Evolutionary conservation across 2,888 invertebrate genomes (phyloP), one percentile per base, ranked within the genome.

Genomic region (Lacanobia oleracea): DNA sequence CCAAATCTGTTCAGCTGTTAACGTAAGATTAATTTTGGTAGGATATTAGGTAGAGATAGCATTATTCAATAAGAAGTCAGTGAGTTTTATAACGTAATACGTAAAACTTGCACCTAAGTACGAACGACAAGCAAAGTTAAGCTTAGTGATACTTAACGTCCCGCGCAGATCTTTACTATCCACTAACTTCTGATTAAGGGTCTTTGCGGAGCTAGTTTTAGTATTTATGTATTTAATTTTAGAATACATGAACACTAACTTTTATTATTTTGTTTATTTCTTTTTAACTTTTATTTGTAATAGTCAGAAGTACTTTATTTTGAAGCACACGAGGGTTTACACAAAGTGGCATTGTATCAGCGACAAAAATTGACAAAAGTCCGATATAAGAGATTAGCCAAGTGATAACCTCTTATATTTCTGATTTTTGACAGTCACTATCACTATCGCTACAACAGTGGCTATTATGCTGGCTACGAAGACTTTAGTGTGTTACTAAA

Each of bases 101-200:
- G 18, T 23, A 40, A 61, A 76, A 62, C 16, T 72, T 69, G 8
- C 21, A 21, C 6, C 14, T 53, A 21, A 40, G 21, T 48, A 51
- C n/a, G 21, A 33, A 12, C n/a, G 18, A 43, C 48, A 33, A 43
- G 37, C 57, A 63, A 62, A 59, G 53, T 53, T 14, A 37, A 62
- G 3, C 45, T 10, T 45, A 53, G 33, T 45, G 62, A 45, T 37
- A 57, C n/a, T 71, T 40, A 56, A 50, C n/a, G 53, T 72, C 61
- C 21, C 12, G 3, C 48, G 21, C 50, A 70, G 56, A 48, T 40
- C n/a, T 53, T 72, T 23, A 50, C n/a, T 23, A 23, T 21, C 50
- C n/a, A 37, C 57, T 27, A 37, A 40, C 18, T 14, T 27, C 10
- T 27, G 12, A 18, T 27, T 48, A 18, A 7, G 23, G n/a, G 4